Base-by-base conservation (phyloP, 1,140 invertebrate genomes). In the Hypsibius dujardini region DNA sequence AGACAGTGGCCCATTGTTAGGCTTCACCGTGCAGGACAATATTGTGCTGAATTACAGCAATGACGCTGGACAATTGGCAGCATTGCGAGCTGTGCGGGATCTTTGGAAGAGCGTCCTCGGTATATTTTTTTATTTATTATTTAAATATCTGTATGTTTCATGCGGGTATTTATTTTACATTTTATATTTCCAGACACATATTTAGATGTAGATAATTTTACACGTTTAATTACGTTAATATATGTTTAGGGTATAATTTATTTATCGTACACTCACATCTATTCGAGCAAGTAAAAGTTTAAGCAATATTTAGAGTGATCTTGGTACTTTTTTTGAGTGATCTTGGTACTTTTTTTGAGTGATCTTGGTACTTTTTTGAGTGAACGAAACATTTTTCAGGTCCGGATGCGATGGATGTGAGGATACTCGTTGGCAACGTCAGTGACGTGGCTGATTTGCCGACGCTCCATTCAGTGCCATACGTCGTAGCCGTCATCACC, bases 151-250 rank as follows among this genome's bases (percentile, higher is more conserved):
- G n/a, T n/a, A n/a, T n/a, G n/a, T n/a, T n/a, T n/a, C n/a, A n/a
- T n/a, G n/a, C n/a, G n/a, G n/a, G n/a, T n/a, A n/a, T n/a, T n/a
- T n/a, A n/a, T n/a, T n/a, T n/a, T n/a, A n/a, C n/a, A n/a, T n/a
- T n/a, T n/a, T n/a, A n/a, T n/a, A n/a, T n/a, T n/a, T n/a, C n/a
- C 12, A 71, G 28, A 47, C 40, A 60, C 40, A 71, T 14, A 12
- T 69, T 28, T 67, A 69, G 70, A 70, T 70, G 72, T 56, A 73
- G 71, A 72, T 72, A 46, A 50, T 1, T n/a, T 86, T 87, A 87
- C 85, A 85, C 82, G 86, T 86, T 77, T n/a, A n/a, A n/a, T n/a
- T n/a, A n/a, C n/a, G n/a, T n/a, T n/a, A n/a, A n/a, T n/a, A n/a
- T n/a, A n/a, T n/a, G n/a, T n/a, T n/a, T n/a, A n/a, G n/a, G n/a